Conservation (phyloP, 2,797 vertebrate species). For the Notoglanidium macrostoma region DNA sequence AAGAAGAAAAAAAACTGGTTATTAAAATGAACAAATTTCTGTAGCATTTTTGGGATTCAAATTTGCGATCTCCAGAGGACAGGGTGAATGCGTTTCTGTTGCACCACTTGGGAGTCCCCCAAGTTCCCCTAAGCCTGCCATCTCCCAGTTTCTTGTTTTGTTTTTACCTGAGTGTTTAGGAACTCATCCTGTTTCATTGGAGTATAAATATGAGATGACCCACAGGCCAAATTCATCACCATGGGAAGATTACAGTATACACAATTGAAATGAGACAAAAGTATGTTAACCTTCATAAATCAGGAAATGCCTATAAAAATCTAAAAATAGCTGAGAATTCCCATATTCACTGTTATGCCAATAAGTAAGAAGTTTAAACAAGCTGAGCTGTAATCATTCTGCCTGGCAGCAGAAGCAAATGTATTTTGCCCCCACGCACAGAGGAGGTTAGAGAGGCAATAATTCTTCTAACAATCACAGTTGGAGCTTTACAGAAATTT, state of each 20-base stretch:
- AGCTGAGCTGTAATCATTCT: conserved; percentile 1
- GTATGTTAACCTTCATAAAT: background rate
- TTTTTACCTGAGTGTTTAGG: background rate
- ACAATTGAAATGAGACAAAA: background rate
- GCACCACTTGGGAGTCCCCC: too few species aligned
- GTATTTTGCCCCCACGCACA: background rate
- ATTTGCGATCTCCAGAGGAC: too few species aligned
- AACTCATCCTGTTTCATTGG: background rate
- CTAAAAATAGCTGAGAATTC: background rate
- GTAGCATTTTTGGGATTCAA: too few species aligned
- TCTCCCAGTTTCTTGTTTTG: too few species aligned
- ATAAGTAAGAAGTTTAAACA: background rate
- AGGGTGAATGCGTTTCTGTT: too few species aligned
- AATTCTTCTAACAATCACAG: background rate
- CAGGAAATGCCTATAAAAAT: background rate
- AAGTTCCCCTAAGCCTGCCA: too few species aligned
- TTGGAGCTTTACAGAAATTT: background rate
- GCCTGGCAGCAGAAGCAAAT: background rate
- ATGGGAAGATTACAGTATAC: background rate
- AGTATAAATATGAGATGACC: background rate
- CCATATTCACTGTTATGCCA: background rate
- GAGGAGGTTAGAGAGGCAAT: background rate
- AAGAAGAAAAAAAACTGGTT: background rate
- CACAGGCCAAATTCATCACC: background rate
- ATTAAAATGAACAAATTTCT: background rate